Evolutionary conservation across 2,888 invertebrate species (phyloP).

Genomic region (Kuschelorhynchus macadamiae): DNA sequence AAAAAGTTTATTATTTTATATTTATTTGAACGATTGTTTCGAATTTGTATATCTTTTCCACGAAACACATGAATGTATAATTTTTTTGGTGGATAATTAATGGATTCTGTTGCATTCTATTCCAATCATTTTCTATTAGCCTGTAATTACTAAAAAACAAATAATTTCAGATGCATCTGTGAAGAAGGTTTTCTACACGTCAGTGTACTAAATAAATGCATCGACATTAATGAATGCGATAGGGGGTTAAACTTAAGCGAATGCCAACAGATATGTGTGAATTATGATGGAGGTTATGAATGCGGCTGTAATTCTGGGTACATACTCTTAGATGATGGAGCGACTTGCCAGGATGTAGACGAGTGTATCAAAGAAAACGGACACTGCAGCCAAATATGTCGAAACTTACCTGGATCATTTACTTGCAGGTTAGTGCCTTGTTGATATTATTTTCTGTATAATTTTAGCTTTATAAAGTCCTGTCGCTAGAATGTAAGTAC

Average conservation of each 20-base stretch:
- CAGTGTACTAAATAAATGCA: conserved; percentile 68
- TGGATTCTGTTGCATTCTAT: too few species aligned
- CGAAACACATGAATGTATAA: too few species aligned
- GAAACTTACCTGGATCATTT: conserved; percentile 70
- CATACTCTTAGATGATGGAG: conserved; percentile 66
- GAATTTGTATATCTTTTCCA: too few species aligned
- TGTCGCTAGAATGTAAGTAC: too few species aligned
- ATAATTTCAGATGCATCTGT: conserved; percentile 69
- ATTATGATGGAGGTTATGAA: conserved; percentile 64
- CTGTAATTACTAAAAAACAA: conserved; percentile 1
- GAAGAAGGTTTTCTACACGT: conserved; percentile 71
- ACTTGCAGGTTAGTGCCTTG: conserved; percentile 69
- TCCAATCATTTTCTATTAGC: not conserved
- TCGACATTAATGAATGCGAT: conserved; percentile 66
- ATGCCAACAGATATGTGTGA: conserved; percentile 59
- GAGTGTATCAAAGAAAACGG: conserved; percentile 63
- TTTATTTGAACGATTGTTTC: too few species aligned
- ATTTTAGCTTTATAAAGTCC: too few species aligned
- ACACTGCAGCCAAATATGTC: conserved; percentile 72
- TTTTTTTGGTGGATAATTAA: too few species aligned
- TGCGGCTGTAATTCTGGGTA: conserved; percentile 68
- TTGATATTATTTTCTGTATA: too few species aligned
- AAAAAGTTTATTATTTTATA: too few species aligned
- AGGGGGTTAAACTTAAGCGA: conserved; percentile 61
- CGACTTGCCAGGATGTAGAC: conserved; percentile 67